phyloP scores from a whole-genome alignment of 2,113 vertebrate species.

The Nothobranchius kuhntae region DNA sequence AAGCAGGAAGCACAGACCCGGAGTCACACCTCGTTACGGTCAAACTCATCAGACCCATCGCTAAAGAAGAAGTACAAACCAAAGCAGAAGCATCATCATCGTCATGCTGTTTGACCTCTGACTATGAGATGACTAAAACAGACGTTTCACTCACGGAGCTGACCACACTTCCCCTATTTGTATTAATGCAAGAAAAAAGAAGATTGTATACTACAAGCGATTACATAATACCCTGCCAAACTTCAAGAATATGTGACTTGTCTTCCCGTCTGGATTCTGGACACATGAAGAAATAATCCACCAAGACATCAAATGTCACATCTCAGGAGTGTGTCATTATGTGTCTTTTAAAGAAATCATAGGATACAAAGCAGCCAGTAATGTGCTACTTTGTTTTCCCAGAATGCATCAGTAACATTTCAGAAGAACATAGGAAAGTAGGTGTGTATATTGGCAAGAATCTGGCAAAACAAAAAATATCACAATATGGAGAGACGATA shows the following conservation, averaged over 20 bases:
- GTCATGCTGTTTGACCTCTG: conserved; percentile 57
- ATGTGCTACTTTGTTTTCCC: background rate
- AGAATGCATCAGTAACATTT: background rate
- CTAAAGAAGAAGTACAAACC: conserved; percentile 8
- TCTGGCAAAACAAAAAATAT: too few species aligned
- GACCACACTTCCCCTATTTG: conserved; percentile 27
- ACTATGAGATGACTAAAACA: conserved; percentile 49
- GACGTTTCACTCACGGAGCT: conserved; percentile 19
- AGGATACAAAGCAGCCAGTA: background rate
- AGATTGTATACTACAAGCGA: background rate
- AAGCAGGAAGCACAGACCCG: conserved; percentile 61
- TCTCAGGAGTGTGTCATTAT: conserved; percentile 26
- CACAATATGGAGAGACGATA: too few species aligned
- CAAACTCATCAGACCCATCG: conserved; percentile 59
- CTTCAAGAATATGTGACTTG: conserved; percentile 24
- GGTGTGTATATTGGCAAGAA: too few species aligned
- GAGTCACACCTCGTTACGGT: conserved; percentile 64
- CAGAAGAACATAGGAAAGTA: background rate
- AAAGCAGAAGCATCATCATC: conserved; percentile 20
- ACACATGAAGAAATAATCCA: conserved; percentile 5
- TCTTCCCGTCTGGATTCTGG: background rate
- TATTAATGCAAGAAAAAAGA: background rate
- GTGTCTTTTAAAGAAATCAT: background rate
- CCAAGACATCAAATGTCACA: background rate
- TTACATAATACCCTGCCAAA: conserved; percentile 16